These are phyloP conservation scores for Cheirogaleus major DNA, from an alignment of 2,797 vertebrate genomes.

Conservation along the genomic window DNA sequence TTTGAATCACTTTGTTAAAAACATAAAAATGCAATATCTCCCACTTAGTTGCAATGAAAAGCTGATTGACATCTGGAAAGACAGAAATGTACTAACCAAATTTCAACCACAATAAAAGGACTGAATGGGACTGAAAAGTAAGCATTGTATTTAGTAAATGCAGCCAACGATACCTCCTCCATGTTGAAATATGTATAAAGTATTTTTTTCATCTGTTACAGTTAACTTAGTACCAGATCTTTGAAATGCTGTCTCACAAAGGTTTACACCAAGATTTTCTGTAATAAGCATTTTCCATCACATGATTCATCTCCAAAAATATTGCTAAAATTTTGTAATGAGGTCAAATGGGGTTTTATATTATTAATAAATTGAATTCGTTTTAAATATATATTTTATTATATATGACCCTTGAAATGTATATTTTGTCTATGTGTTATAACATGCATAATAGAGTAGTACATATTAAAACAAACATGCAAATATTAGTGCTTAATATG, in stretches of 20 bases:
- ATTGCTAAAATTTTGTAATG: not conserved
- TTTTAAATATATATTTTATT: not conserved
- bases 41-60: not conserved
- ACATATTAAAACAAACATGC: not conserved
- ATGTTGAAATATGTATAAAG: not conserved
- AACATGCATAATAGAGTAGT: not conserved
- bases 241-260: not conserved
- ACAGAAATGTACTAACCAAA: not conserved
- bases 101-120: not conserved
- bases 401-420: not conserved
- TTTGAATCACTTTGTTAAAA: slow-evolving; percentile 10
- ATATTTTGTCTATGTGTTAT: not conserved
- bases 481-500: not conserved
- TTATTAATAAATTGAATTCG: not conserved
- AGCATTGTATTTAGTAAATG: not conserved
- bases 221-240: not conserved
- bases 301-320: not conserved
- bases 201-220: not conserved
- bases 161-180: not conserved
- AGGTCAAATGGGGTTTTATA: not conserved
- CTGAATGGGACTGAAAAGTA: not conserved
- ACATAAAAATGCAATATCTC: not conserved
- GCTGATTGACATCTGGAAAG: not conserved
- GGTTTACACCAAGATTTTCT: not conserved
- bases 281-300: not conserved